These are phyloP conservation scores for Latrodectus hesperus DNA, from an alignment of 2,888 invertebrate genomes.

Conservation along the genomic window DNA sequence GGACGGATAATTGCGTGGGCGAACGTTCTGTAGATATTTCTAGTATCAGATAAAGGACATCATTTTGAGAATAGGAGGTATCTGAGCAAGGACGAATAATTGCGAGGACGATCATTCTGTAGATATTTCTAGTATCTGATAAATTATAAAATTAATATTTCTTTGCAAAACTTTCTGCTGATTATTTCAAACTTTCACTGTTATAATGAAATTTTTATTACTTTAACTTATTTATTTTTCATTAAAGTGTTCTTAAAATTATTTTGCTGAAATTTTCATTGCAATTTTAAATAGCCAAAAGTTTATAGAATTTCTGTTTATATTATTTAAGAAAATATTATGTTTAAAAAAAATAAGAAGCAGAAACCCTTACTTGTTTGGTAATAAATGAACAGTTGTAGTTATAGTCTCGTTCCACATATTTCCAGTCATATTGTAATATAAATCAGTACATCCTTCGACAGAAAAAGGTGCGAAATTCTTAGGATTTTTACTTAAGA, in stretches of 20 bases:
- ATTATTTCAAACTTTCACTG: no score
- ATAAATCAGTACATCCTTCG: constrained; percentile 72
- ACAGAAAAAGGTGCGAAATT: constrained; percentile 72
- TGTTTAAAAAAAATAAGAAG: background rate
- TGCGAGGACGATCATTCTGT: no score
- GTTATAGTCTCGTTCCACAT: constrained; percentile 55
- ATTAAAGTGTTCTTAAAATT: background rate
- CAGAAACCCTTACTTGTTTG: constrained; percentile 31
- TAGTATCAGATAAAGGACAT: no score
- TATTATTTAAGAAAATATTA: no score
- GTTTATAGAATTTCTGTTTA: background rate
- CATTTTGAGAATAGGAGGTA: no score
- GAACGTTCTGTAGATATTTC: no score
- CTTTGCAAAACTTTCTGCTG: no score
- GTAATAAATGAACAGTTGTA: constrained; percentile 17
- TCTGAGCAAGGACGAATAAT: no score
- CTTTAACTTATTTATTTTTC: background rate
- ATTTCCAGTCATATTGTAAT: constrained; percentile 50
- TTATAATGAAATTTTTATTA: no score
- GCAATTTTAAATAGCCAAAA: background rate
- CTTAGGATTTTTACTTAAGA: constrained; percentile 68
- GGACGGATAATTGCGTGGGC: no score
- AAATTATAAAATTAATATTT: no score
- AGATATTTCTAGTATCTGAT: no score
- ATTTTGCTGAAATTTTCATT: background rate